Evolutionary conservation across 2,113 vertebrate species (phyloP), one percentile per base, ranked within the genome.

Genomic region (Eidolon helvum): DNA sequence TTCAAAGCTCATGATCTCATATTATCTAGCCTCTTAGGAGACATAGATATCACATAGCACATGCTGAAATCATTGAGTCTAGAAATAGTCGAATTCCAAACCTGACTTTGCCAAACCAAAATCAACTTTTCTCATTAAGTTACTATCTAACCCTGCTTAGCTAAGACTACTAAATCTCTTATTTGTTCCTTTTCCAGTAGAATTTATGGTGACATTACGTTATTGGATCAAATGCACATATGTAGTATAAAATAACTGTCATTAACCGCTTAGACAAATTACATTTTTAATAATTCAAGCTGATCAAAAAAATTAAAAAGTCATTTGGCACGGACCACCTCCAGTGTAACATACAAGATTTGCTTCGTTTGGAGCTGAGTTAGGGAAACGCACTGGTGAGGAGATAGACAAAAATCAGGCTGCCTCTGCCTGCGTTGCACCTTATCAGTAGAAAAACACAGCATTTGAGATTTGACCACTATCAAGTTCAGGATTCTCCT

Each of bases 91-190:
- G 72, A 72, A 75, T 91, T 82, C 68, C 75, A 97, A 93, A 82
- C 26, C 38, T 65, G 78, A 82, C 33, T 90, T 88, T 94, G 71
- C 33, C 45, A 95, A 96, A 90, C 50, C 50, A 7, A 94, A 93
- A 48, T 16, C 71, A 87, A 92, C 14, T 95, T 93, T 84, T 89
- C 74, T 96, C 43, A 84, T 82, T 69, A 93, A 87, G 30, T 87
- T 80, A 87, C n/a, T 90, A 71, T 77, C 43, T 88, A 89, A 90
- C 35, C 30, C 59, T 83, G 40, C 90, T 93, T 93, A 97, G 63
- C 85, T 92, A 92, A 88, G 40, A 57, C 57, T 82, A 63, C 48
- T 93, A 95, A 94, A 82, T 92, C 48, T 78, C 53, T 68, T 71
- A 14, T n/a, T 84, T 71, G 38, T 89, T 78, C 14, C 30, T 86